Evolutionary conservation across 2,797 vertebrate species (phyloP), one percentile per base, ranked within the genome.

Genomic region (Pelodytes ibericus): DNA sequence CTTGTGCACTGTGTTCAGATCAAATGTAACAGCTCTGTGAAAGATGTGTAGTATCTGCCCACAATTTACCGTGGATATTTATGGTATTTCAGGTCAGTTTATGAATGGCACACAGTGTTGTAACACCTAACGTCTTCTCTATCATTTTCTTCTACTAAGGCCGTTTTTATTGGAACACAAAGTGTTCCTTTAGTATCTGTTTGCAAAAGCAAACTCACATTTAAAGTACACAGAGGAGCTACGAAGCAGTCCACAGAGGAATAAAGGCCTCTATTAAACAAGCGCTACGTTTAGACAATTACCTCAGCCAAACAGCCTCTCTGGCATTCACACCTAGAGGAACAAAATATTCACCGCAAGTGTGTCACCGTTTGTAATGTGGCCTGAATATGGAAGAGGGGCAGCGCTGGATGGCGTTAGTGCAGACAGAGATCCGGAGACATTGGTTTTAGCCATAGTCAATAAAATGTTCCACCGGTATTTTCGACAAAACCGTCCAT

Each of bases 401-500:
- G 31, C 56, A 31, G 53, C 27, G 7, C 41, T 60, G 47, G 70
- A 66, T 49, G 31, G 29, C 68, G 56, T 51, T 11, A 57, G 58
- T 62, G 60, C 30, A 77, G 75, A 77, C 75, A 51, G 39, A 80
- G 81, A 77, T 66, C 74, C 0, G 0, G 57, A 6, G 77, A 44
- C 5, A 68, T 77, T 71, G 80, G 82, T 83, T 81, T 81, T 80
- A 81, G 81, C 77, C 16, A 15, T 11, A 57, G 69, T 72, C 75
- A 84, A 62, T 82, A 79, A 30, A 0, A 27, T 10, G 30, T 81
- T 75, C 83, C 75, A 10, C 80, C 75, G 75, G 83, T 25, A 57
- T 72, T 81, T 11, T 62, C 58, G 61, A 29, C 80, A 84, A 80
- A 81, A 86, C 83, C 79, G 80, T 81, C 80, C 81, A 63, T 60